Base-by-base conservation (phyloP, 2,113 vertebrate genomes). In the Camelus dromedarius region DNA sequence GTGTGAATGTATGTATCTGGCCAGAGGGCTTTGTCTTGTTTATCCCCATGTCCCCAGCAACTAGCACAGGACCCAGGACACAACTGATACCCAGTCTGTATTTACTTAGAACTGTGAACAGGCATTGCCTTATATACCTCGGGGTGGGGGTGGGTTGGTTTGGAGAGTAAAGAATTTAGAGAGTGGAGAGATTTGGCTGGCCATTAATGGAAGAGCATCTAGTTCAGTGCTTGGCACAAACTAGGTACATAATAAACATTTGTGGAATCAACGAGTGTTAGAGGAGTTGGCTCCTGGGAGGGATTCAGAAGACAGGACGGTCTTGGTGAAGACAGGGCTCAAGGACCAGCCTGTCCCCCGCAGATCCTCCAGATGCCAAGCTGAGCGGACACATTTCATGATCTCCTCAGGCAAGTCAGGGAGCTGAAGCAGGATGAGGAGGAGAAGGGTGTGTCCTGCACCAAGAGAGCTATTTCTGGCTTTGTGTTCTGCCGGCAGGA, bases 11-110 rank as follows among this genome's bases (percentile, higher is more conserved):
- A 66, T 95, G 8, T 66, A 82, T 95, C 76, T 81, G 87, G 28
- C 56, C 75, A 60, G 50, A 62, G 79, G 89, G 52, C 66, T 73
- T 73, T 58, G 89, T 83, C 73, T 92, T 91, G 15, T 95, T 93
- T 87, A 42, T 93, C 24, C 58, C 79, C 35, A 1, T 26, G 22
- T 8, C 46, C 26, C 64, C 11, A 38, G 66, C 10, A 38, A 15
- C 50, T 20, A 82, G 48, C 67, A 48, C 38, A 46, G 58, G 20
- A 16, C 52, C 89, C 69, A 88, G 76, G 46, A 52, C 22, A 38
- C 20, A 85, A 32, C 22, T 20, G 24, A 16, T 66, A 32, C 16
- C 52, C 22, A 24, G 11, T 30, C 30, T 3, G 0, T 54, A 32
- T 79, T 91, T 81, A 19, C 77, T 38, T 83, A 85, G 81, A 62